Base-by-base conservation (phyloP, 2,797 vertebrate species). In the Scyliorhinus canicula region DNA sequence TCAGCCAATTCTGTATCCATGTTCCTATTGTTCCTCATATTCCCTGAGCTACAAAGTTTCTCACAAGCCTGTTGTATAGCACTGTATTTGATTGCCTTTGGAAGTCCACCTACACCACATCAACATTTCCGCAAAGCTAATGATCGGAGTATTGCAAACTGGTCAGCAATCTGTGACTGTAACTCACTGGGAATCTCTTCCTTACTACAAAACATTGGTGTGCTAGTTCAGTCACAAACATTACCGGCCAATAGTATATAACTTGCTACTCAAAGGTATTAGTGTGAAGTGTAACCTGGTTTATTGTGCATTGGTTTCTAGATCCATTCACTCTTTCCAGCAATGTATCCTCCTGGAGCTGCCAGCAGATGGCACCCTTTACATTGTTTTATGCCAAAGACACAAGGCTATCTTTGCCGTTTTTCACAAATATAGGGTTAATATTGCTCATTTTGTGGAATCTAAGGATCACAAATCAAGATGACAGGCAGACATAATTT, bases 351-450 rank as follows among this genome's bases (percentile, higher is more conserved):
- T 82, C 16, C 24, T 4, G 21, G 24, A 28, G 40, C 57, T 91
- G 57, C 88, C 88, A 91, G 57, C 3, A 91, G 88, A 44, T 91
- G 88, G 88, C 88, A 44, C 0, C 60, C 88, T 91, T 65, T 91
- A 44, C 60, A 91, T 63, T 65, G 57, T 26, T 63, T 40, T 91
- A 8, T 60, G 88, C 14, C 14, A 60, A 60, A 60, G 14, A 60
- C 57, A 60, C 40, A 65, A 63, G 24, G 55, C 1, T n/a, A 19
- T 52, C 52, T 24, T 65, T 24, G 57, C 1, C 35, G 3, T 11
- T 85, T n/a, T 9, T 90, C 35, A 88, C 85, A 90, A 63, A 63
- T 90, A 65, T 9, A 40, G n/a, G 40, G 9, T 11, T 91, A 91
- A 91, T 65, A 63, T 7, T n/a, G n/a, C 88, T 63, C 55, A 60